A percentile compares a stretch with the other conserved stretches of the same genome.
These are phyloP conservation scores for Sebastolobus altivelis DNA, from an alignment of 2,797 vertebrate species.

Conservation along the genomic window DNA sequence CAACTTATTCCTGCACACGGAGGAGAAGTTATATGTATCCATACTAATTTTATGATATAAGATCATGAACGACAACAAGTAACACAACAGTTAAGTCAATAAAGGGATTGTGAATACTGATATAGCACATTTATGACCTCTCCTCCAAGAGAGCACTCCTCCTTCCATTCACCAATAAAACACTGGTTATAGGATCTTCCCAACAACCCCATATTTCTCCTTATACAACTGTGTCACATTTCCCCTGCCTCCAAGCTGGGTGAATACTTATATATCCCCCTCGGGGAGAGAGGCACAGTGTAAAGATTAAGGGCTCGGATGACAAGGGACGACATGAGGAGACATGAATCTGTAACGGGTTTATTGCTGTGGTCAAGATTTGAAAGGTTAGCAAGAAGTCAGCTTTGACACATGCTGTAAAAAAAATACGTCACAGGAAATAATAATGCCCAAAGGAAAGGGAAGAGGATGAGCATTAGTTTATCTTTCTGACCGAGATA, in stretches of 20 bases:
- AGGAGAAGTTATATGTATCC: conserved; percentile 20
- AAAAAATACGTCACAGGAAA: conserved; percentile 61
- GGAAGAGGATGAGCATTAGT: conserved; percentile 52
- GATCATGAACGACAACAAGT: conserved; percentile 63
- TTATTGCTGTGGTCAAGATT: conserved; percentile 80
- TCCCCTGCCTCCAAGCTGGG: conserved; percentile 65
- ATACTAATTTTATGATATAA: conserved; percentile 55
- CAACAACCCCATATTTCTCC: conserved; percentile 79
- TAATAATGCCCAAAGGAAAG: conserved; percentile 47
- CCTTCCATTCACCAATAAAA: conserved; percentile 72
- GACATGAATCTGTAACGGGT: conserved; percentile 78
- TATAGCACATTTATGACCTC: conserved; percentile 71
- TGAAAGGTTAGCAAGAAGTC: conserved; percentile 81
- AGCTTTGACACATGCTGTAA: conserved; percentile 75
- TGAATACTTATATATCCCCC: conserved; percentile 75
- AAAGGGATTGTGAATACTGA: conserved; percentile 73
- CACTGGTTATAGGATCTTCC: conserved; percentile 74
- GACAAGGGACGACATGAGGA: conserved; percentile 73
- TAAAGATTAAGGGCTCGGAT: conserved; percentile 79
- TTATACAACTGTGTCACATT: conserved; percentile 80
- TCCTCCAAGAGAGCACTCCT: conserved; percentile 59
- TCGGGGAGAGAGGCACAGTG: conserved; percentile 69
- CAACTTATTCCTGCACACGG: conserved; percentile 26
- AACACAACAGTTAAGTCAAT: conserved; percentile 75
- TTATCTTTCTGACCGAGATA: conserved; percentile 67